phyloP scores from a whole-genome alignment of 1,140 invertebrate genomes.

The Penaeus indicus region DNA sequence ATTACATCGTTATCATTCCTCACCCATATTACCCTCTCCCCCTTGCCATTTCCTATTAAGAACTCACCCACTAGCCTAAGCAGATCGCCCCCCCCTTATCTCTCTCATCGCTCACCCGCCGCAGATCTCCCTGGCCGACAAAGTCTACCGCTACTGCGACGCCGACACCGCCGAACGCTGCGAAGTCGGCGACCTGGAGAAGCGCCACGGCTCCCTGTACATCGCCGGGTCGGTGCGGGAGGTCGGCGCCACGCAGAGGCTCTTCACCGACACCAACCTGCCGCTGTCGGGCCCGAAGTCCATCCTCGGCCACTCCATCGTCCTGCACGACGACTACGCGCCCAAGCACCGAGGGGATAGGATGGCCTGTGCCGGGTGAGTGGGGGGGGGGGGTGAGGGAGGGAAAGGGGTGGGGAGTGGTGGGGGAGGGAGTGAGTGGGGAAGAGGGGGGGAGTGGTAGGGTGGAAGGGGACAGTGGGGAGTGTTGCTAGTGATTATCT shows the following conservation, averaged over 20 bases:
- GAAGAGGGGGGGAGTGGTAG: no score
- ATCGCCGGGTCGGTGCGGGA: slow-evolving; percentile 81
- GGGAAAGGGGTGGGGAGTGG: not conserved
- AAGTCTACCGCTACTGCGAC: slow-evolving; percentile 70
- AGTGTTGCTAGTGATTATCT: no score
- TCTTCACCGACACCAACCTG: slow-evolving; percentile 84
- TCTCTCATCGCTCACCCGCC: not conserved
- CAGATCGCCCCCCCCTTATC: no score
- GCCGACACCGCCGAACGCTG: slow-evolving; percentile 71
- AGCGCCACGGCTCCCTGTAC: slow-evolving; percentile 79
- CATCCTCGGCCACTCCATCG: slow-evolving; percentile 86
- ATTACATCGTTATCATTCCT: not conserved
- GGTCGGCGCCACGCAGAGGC: slow-evolving; percentile 77
- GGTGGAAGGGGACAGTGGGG: no score
- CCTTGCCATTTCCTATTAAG: not conserved
- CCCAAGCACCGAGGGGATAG: slow-evolving; percentile 88
- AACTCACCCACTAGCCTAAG: not conserved
- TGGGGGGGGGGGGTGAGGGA: not conserved
- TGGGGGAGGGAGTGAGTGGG: not conserved
- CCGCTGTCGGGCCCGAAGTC: slow-evolving; percentile 82
- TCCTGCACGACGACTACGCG: slow-evolving; percentile 89
- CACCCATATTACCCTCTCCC: not conserved
- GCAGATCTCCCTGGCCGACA: slow-evolving; percentile 53
- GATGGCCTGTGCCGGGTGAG: slow-evolving; percentile 88
- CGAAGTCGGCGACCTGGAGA: slow-evolving; percentile 73